A percentile compares a stretch with the other conserved stretches of the same genome.
Conservation (phyloP, 2,888 invertebrate genomes). For the Cactoblastis cactorum region DNA sequence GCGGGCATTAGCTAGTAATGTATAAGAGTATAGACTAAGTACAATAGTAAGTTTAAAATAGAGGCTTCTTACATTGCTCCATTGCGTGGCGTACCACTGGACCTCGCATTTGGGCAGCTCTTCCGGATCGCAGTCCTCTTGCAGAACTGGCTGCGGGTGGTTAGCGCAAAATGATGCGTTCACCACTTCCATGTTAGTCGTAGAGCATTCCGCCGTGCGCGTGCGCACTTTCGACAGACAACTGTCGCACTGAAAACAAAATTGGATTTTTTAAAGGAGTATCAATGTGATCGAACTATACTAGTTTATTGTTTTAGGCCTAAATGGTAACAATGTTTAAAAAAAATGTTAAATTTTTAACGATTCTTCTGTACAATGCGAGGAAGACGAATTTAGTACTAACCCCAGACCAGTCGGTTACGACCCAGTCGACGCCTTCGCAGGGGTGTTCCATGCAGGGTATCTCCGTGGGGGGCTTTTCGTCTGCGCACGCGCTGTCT, state of each 20-base stretch:
- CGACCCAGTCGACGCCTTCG: constrained; percentile 94
- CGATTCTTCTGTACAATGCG: background rate
- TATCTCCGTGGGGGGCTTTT: constrained; percentile 85
- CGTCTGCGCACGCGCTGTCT: constrained; percentile 82
- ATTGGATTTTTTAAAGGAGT: background rate
- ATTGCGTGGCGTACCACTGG: constrained; percentile 94
- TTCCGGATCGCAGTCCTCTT: constrained; percentile 82
- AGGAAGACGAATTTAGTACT: constrained; percentile 56
- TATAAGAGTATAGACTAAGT: too few species aligned
- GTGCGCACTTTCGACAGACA: constrained; percentile 89
- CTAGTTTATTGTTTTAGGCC: too few species aligned
- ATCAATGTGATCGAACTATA: too few species aligned
- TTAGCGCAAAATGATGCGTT: constrained; percentile 84
- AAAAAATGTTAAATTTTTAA: background rate
- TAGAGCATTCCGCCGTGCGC: constrained; percentile 85
- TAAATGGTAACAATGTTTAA: too few species aligned
- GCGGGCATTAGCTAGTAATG: too few species aligned
- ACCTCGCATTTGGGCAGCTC: constrained; percentile 83
- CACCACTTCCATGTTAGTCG: constrained; percentile 83
- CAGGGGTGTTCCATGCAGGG: constrained; percentile 89
- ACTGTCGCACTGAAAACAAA: constrained; percentile 83
- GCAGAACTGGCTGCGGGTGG: constrained; percentile 81
- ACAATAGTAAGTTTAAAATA: too few species aligned
- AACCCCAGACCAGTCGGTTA: constrained; percentile 93
- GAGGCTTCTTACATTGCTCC: constrained; percentile 86